Base-by-base conservation (phyloP, 64 coral and sea anemone genomes). In the Montipora cactus region DNA sequence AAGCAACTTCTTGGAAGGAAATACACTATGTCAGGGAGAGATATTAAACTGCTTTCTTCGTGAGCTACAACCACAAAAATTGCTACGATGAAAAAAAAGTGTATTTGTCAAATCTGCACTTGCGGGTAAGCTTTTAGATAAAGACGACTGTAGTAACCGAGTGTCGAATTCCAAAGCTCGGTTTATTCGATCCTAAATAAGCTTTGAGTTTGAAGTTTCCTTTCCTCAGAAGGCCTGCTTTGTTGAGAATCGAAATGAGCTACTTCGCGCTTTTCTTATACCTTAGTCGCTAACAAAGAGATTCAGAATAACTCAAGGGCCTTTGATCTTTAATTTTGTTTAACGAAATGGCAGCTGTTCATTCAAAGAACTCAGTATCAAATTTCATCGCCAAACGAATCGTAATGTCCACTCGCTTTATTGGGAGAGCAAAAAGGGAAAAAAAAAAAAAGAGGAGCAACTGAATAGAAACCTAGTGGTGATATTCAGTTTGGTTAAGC, bases 91-190 rank as follows among this genome's bases (percentile, higher is more conserved):
- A 94, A 86, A 13, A 96, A 96, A 87, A 99, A 99, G 87, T 99
- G 98, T 71, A 99, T 99, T 64, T 99, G 98, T 48, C 92, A 99
- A 87, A 92, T 99, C 19, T 99, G 95, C 68, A 92, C 70, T 74
- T 99, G 98, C 79, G 98, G 98, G 98, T 99, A 92, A 92, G 98
- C 92, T 22, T 71, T 16, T 89, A 48, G 72, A 89, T 89, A 49
- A 12, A 76, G 18, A 37, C 6, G 20, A 57, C 13, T 89, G 20
- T 73, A 2, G 18, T 71, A 3, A 20, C 5, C 14, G 87, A 61
- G 20, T 84, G 44, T 73, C 62, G 47, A 86, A 86, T 86, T 86
- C 82, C 82, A 86, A 5, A 1, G 45, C 82, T 50, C 18, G 15
- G 8, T 5, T 5, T 7, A 18, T 12, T 12, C 61, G 8, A 14